Conservation (phyloP, 2,888 invertebrate species). For the Ornithoptera alexandrae region DNA sequence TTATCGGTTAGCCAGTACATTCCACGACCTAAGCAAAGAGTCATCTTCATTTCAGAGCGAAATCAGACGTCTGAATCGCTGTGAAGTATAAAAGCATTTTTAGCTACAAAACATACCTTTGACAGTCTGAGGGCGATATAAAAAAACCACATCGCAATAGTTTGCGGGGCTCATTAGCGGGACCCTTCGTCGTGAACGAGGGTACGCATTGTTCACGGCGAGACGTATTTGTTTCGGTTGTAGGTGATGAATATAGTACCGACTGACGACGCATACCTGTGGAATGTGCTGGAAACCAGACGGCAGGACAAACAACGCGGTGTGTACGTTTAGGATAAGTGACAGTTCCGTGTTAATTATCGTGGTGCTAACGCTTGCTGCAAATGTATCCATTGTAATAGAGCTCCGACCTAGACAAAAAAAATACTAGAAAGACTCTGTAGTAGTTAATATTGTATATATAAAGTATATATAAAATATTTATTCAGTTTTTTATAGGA, state of each 20-base stretch:
- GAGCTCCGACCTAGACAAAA: too few relatives aligned
- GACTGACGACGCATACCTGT: slow-evolving; percentile 20
- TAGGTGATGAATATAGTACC: slow-evolving; percentile 27
- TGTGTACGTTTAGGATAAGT: slow-evolving; percentile 2
- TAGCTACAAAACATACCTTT: not conserved
- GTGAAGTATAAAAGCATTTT: slow-evolving; percentile 6
- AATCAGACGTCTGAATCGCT: not conserved
- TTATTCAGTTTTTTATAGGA: too few relatives aligned
- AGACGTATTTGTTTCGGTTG: slow-evolving; percentile 28
- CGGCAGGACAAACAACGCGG: slow-evolving; percentile 15
- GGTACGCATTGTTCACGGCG: slow-evolving; percentile 18
- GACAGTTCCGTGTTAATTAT: slow-evolving; percentile 19
- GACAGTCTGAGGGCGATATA: slow-evolving; percentile 4
- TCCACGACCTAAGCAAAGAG: not conserved
- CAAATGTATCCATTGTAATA: not conserved
- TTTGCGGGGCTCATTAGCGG: slow-evolving; percentile 20
- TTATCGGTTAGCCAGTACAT: not conserved
- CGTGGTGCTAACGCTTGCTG: not conserved
- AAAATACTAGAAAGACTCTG: too few relatives aligned
- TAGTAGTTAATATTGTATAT: too few relatives aligned
- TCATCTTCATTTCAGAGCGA: not conserved
- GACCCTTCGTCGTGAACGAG: slow-evolving; percentile 24
- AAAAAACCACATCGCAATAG: slow-evolving; percentile 3
- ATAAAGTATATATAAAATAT: too few relatives aligned
- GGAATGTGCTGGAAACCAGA: slow-evolving; percentile 22